Conservation (phyloP, 2,797 vertebrate genomes). For the Aratinga solstitialis region DNA sequence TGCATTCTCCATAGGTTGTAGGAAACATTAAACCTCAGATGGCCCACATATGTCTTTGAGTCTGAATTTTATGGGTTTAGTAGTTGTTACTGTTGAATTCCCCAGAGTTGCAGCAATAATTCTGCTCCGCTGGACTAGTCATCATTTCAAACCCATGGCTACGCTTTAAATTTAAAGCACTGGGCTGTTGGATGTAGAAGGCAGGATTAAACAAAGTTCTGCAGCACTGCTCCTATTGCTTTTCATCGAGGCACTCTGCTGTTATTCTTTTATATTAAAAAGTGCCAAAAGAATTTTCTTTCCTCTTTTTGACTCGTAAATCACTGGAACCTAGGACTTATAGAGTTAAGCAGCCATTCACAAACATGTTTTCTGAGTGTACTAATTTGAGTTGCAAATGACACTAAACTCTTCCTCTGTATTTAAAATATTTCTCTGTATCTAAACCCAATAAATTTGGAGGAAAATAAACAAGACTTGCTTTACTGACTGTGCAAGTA, state of each 20-base stretch:
- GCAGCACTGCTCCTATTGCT: background rate
- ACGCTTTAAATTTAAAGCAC: background rate
- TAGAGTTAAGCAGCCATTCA: background rate
- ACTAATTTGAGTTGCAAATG: background rate
- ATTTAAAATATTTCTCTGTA: background rate
- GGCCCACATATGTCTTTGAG: background rate
- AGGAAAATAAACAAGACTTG: background rate
- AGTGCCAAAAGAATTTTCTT: background rate
- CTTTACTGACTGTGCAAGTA: background rate
- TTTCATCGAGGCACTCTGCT: background rate
- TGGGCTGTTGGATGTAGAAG: background rate
- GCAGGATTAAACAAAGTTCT: background rate
- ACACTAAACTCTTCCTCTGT: background rate
- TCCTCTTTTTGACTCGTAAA: background rate
- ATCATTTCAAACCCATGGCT: background rate
- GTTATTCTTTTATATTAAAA: background rate
- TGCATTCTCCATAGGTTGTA: background rate
- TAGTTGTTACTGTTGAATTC: background rate
- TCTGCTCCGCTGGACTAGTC: background rate
- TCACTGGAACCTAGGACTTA: background rate
- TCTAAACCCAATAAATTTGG: background rate
- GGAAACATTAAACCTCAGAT: background rate
- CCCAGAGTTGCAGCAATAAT: background rate
- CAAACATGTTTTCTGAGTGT: background rate
- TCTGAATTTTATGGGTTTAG: background rate